Conservation (phyloP, 2,888 invertebrate genomes). For the Malthinus seriepunctatus region DNA sequence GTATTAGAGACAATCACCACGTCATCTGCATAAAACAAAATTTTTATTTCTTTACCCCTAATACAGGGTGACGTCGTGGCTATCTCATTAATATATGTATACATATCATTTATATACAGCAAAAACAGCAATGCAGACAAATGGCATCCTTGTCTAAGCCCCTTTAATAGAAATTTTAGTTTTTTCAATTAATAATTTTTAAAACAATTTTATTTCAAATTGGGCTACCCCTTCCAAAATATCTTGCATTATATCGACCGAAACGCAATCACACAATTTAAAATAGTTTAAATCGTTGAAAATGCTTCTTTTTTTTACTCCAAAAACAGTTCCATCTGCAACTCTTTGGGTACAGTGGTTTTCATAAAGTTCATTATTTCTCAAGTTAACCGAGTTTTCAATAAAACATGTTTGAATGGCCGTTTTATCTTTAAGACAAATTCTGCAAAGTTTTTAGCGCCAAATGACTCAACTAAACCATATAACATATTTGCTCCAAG, state of each 20-base stretch:
- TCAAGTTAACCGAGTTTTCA: conserved; percentile 17
- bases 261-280: conserved; percentile 18
- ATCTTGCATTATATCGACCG: conserved; percentile 36
- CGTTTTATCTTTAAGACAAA: conserved; percentile 26
- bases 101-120: too few species aligned
- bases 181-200: conserved; percentile 16
- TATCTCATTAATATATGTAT: too few species aligned
- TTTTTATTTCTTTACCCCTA: too few species aligned
- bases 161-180: too few species aligned
- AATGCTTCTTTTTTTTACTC: conserved; percentile 14
- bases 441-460: conserved; percentile 30
- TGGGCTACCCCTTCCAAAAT: conserved; percentile 34
- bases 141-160: too few species aligned
- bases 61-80: too few species aligned
- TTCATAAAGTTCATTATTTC: conserved; percentile 13
- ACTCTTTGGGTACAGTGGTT: not conserved
- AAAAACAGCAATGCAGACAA: too few species aligned
- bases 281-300: conserved; percentile 29
- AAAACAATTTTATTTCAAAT: conserved; percentile 27
- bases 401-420: conserved; percentile 3
- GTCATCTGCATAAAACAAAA: too few species aligned
- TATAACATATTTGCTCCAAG: conserved; percentile 29
- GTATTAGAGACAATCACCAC: too few species aligned
- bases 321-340: not conserved
- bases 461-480: conserved; percentile 35